Evolutionary conservation across 2,888 invertebrate species (phyloP).

Genomic region (Alloplasta piceator): DNA sequence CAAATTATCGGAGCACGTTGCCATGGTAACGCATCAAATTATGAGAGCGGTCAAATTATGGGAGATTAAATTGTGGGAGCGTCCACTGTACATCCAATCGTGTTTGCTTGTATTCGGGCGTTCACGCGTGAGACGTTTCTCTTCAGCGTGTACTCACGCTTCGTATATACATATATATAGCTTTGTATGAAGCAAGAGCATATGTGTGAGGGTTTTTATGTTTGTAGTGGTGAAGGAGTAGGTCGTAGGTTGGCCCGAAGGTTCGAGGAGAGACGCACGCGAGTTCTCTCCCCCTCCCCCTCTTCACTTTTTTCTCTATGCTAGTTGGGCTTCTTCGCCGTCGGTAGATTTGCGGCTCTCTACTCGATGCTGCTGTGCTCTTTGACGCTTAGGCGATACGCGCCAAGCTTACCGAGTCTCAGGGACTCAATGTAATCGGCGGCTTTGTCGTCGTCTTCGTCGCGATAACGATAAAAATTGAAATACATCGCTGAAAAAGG

Average conservation of each 20-base stretch:
- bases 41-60: no score
- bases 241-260: slow-evolving; percentile 66
- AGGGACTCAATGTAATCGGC: slow-evolving; percentile 16
- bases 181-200: slow-evolving; percentile 2
- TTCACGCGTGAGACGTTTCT: slow-evolving; percentile 45
- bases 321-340: slow-evolving; percentile 22
- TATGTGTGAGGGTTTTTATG: slow-evolving; percentile 16
- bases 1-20: no score
- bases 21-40: no score
- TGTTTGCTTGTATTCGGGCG: slow-evolving; percentile 28
- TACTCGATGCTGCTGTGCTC: slow-evolving; percentile 37
- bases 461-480: slow-evolving; percentile 16
- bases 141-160: no score
- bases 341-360: slow-evolving; percentile 49
- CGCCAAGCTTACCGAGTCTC: slow-evolving; percentile 44
- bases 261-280: slow-evolving; percentile 54
- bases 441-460: slow-evolving; percentile 24
- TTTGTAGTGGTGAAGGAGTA: slow-evolving; percentile 60
- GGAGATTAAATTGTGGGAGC: no score
- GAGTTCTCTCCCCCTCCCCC: slow-evolving; percentile 58
- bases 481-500: background rate
- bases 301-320: slow-evolving; percentile 23
- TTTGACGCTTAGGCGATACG: slow-evolving; percentile 45
- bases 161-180: no score
- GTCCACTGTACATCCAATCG: slow-evolving; percentile 16